Conservation (phyloP, 2,797 vertebrate genomes). For the Saguinus oedipus region DNA sequence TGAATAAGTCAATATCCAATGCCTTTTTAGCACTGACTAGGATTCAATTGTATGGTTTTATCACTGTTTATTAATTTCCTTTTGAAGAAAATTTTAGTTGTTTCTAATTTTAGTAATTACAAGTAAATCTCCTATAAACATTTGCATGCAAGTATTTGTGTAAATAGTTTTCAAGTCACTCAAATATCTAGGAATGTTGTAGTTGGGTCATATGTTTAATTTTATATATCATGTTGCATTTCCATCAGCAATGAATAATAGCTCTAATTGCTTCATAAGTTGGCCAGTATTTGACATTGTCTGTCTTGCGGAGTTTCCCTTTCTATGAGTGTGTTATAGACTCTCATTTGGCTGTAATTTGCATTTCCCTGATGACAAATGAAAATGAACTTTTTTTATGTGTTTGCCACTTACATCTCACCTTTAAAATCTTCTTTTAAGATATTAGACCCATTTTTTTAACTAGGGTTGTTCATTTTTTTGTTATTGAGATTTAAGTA, state of each 20-base stretch:
- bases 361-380: background rate
- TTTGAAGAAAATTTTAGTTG: background rate
- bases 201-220: background rate
- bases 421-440: background rate
- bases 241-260: background rate
- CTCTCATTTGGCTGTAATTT: background rate
- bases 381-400: background rate
- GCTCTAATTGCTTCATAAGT: background rate
- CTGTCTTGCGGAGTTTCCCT: background rate
- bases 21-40: background rate
- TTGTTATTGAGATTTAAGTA: background rate
- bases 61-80: background rate
- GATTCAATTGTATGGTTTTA: background rate
- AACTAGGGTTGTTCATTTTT: background rate
- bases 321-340: background rate
- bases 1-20: background rate
- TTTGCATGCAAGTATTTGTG: background rate
- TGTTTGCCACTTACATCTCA: background rate
- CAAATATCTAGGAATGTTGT: background rate
- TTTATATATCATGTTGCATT: background rate
- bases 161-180: background rate
- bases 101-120: background rate
- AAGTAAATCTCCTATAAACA: background rate
- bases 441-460: background rate
- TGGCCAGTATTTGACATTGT: background rate